Base-by-base conservation (phyloP, 2,888 invertebrate genomes). In the Protodeltote pygarga region DNA sequence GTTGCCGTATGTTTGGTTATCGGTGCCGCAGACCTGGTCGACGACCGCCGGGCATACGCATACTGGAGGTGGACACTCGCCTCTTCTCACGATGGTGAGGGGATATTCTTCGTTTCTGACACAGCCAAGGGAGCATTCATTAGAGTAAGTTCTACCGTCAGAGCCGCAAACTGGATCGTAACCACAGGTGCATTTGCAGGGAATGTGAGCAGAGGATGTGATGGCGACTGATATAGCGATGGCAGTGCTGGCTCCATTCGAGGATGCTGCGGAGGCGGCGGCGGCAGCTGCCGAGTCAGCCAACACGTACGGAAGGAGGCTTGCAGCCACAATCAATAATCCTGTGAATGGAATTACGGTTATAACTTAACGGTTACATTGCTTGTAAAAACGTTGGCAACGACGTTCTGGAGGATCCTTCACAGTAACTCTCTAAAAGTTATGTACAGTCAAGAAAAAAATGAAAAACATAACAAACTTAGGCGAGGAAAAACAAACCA, bases 1-100 rank as follows among this genome's bases (percentile, higher is more conserved):
- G 81, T 94, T 95, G 58, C 86, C 85, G 82, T 96, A 96, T 0
- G 95, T 95, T 41, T 93, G 87, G 6, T 94, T 94, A 79, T 96
- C 95, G 31, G 94, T 93, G 25, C 95, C 95, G 77, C 95, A 96
- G 3, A 95, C 93, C 24, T 93, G 92, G 4, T 86, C 11, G 16
- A 46, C 10, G 3, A 39, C 19, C 3, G 27, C 5, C 0, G 50
- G 24, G 29, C 77, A 76, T 1, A 15, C 1, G 42, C 75, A 75
- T 5, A 46, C 19, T 2, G 4, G 5, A 2, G 20, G 4, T 0
- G 38, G 42, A 35, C 78, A 79, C 11, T 46, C 42, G 4, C 79
- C 79, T 3, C 34, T 13, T 8, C 53, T 55, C 2, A 23, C 11
- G 1, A 64, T 2, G n/a, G n/a, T n/a, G n/a, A n/a, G n/a, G n/a